Evolutionary conservation across 1,140 invertebrate genomes (phyloP), one percentile per base, ranked within the genome.

Genomic region (Cotesia chilonis): DNA sequence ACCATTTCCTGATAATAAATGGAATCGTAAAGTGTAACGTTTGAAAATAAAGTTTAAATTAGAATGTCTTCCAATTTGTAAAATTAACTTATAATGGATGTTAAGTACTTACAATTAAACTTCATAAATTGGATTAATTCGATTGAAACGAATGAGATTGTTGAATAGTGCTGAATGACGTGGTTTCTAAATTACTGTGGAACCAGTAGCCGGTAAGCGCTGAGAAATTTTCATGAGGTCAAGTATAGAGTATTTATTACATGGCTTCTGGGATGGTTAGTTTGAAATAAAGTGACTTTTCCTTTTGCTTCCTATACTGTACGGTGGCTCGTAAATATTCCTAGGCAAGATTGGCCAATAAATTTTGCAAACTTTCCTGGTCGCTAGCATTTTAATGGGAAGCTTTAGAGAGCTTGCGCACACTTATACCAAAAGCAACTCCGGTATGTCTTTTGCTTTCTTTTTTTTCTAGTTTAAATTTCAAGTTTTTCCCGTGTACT

Each of bases 371-470:
- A 80, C 73, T 76, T 76, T 64, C 68, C 75, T 59, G 68, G 72
- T 77, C 66, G 75, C 77, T 71, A 76, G 72, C 68, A 71, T 79
- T 80, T 78, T 79, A 79, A 78, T 78, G 76, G 77, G 65, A 51
- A 69, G 66, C 59, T 73, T 68, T 73, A 69, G 54, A 55, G 52
- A 17, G 52, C 66, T 70, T 74, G 59, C 52, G 51, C 35, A 28
- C 17, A 70, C 20, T 20, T 52, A 4, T 70, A 52, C 51, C 17
- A 20, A 20, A 65, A 66, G 64, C 41, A 37, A 66, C 64, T 65
- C 36, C 5, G 10, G 41, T 47, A 47, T 47, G 41, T 47, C 41
- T 7, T 47, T 47, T 65, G 38, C 36, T 65, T 65, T 65, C 9
- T n/a, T 36, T 38, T 28, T 35, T 14, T 57, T n/a, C 54, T 57